Conservation (phyloP, 2,113 vertebrate genomes). For the Stigmatopora argus region DNA sequence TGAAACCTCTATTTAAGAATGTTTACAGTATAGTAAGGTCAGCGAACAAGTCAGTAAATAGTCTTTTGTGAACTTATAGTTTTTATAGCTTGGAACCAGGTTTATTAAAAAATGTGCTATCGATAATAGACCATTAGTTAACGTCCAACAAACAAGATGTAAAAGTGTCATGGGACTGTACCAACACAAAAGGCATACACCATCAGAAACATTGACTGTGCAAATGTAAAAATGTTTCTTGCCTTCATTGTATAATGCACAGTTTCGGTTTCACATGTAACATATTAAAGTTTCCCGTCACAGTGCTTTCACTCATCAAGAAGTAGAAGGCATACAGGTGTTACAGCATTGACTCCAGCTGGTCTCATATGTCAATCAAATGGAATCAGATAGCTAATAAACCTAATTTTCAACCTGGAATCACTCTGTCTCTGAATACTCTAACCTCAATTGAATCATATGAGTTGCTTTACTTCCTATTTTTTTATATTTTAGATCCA, state of each 20-base stretch:
- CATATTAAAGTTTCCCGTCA: constrained; percentile 34
- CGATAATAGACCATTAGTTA: not conserved
- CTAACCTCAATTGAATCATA: constrained; percentile 21
- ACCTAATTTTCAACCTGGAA: constrained; percentile 38
- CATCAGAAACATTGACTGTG: not conserved
- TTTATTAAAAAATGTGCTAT: not conserved
- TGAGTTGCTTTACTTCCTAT: not conserved
- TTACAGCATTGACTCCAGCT: constrained; percentile 47
- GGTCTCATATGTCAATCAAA: constrained; percentile 54
- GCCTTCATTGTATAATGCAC: constrained; percentile 22
- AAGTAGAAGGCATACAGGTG: constrained; percentile 52
- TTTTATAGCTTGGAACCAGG: too few species aligned
- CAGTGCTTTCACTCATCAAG: constrained; percentile 23
- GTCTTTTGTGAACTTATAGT: too few species aligned
- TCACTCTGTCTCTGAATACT: constrained; percentile 18
- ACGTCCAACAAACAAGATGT: not conserved
- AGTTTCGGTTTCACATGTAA: constrained; percentile 36
- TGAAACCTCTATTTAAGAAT: too few species aligned
- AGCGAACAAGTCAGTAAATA: too few species aligned
- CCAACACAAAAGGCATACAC: not conserved
- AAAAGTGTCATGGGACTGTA: not conserved
- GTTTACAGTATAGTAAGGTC: too few species aligned
- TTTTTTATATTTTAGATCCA: not conserved
- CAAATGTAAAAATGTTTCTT: constrained; percentile 20
- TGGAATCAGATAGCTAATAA: constrained; percentile 54